Percentiles rank a stretch among this genome's conserved stretches.
phyloP scores from a whole-genome alignment of 2,113 vertebrate genomes.

The Heterochromis multidens region DNA sequence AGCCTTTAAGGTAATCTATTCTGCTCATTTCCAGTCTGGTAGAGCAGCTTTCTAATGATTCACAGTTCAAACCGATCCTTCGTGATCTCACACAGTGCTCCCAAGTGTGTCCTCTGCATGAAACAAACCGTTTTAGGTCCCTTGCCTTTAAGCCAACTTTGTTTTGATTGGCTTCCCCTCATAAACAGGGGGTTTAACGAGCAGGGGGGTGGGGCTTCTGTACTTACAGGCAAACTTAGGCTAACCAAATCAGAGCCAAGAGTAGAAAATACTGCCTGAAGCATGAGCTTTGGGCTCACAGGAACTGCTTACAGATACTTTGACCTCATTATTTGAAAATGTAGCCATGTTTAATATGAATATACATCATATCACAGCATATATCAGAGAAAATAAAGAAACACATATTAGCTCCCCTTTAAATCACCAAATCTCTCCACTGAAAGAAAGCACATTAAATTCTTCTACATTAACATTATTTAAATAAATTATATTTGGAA shows the following conservation, averaged over 20 bases:
- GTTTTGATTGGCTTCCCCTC: neutral
- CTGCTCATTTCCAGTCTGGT: neutral
- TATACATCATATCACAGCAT: neutral
- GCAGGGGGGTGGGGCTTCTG: neutral
- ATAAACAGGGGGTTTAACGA: neutral
- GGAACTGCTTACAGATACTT: neutral
- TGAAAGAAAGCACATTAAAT: neutral
- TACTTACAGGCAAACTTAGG: neutral
- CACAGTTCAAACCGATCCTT: too few species aligned
- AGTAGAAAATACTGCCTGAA: neutral
- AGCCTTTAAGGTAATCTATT: neutral
- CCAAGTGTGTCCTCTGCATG: neutral
- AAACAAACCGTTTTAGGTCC: neutral
- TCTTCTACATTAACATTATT: neutral
- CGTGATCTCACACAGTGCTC: neutral
- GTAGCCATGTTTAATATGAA: neutral
- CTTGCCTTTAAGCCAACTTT: neutral
- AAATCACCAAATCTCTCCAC: neutral
- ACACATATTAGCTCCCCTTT: neutral
- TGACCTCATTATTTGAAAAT: neutral
- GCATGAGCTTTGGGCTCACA: neutral
- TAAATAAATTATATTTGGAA: neutral
- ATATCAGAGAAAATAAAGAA: neutral
- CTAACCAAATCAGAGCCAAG: neutral
- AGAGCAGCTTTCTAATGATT: neutral